Percentiles rank a stretch among this genome's conserved stretches.
These are phyloP conservation scores for Variabilichromis moorii DNA, from an alignment of 2,113 vertebrate genomes.

Conservation along the genomic window DNA sequence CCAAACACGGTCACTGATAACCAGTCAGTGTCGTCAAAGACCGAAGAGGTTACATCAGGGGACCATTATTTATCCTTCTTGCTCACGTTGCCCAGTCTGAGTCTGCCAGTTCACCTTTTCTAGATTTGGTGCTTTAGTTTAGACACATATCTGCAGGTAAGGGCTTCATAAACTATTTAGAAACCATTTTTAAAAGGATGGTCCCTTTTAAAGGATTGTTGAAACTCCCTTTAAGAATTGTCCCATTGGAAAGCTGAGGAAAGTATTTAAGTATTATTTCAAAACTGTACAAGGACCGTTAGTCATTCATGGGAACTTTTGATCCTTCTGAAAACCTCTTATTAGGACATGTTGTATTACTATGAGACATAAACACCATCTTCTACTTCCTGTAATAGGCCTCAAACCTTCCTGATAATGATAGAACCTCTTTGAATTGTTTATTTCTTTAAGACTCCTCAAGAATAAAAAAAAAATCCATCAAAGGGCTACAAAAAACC, in stretches of 20 bases:
- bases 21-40: not conserved
- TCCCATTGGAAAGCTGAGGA: not conserved
- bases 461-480: not conserved
- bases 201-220: not conserved
- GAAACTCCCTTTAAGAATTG: not conserved
- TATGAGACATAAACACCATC: not conserved
- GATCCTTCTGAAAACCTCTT: not conserved
- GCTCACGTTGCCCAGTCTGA: not conserved
- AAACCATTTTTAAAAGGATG: not conserved
- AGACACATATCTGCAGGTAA: not conserved
- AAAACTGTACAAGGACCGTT: not conserved
- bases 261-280: not conserved
- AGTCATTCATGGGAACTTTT: not conserved
- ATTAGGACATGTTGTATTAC: not conserved
- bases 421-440: not conserved
- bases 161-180: not conserved
- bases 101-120: not conserved
- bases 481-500: fast-evolving
- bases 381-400: not conserved
- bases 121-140: not conserved
- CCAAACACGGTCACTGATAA: not conserved
- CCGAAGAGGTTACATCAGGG: not conserved
- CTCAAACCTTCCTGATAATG: not conserved
- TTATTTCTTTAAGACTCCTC: not conserved
- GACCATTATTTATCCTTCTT: not conserved